Conservation (phyloP, 2,888 invertebrate genomes). For the Papilio protenor region DNA sequence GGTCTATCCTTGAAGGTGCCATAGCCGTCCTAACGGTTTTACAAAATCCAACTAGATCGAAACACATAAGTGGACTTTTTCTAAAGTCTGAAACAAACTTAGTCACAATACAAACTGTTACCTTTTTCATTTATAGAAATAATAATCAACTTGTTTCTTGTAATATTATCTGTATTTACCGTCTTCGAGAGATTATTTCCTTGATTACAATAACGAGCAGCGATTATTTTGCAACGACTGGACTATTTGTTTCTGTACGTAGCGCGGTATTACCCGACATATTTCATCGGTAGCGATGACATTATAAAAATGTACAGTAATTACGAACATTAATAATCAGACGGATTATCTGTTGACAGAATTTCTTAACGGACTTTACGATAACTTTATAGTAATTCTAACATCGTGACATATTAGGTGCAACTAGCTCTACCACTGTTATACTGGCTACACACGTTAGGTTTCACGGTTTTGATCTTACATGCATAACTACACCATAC, state of each 20-base stretch:
- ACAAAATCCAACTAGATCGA: too few relatives aligned
- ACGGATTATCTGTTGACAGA: background rate
- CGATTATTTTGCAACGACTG: conserved; percentile 35
- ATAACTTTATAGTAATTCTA: background rate
- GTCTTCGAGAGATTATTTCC: conserved; percentile 31
- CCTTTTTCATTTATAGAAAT: background rate
- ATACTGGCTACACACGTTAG: background rate
- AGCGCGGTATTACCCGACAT: conserved; percentile 21
- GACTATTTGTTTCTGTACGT: conserved; percentile 33
- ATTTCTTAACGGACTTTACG: background rate
- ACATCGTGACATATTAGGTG: background rate
- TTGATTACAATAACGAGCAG: conserved; percentile 31
- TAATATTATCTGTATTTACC: conserved; percentile 30
- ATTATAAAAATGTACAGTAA: conserved; percentile 25
- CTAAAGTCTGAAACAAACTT: background rate
- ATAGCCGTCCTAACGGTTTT: background rate
- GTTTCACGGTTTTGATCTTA: too few relatives aligned
- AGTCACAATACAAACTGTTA: background rate
- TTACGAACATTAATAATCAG: conserved; percentile 17
- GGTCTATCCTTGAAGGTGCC: conserved; percentile 1
- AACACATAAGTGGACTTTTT: too few relatives aligned
- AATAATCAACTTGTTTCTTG: conserved; percentile 10
- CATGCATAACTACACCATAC: too few relatives aligned
- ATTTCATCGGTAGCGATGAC: conserved; percentile 28
- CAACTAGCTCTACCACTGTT: background rate